Conservation (phyloP, 2,113 vertebrate species). For the Strigops habroptila region DNA sequence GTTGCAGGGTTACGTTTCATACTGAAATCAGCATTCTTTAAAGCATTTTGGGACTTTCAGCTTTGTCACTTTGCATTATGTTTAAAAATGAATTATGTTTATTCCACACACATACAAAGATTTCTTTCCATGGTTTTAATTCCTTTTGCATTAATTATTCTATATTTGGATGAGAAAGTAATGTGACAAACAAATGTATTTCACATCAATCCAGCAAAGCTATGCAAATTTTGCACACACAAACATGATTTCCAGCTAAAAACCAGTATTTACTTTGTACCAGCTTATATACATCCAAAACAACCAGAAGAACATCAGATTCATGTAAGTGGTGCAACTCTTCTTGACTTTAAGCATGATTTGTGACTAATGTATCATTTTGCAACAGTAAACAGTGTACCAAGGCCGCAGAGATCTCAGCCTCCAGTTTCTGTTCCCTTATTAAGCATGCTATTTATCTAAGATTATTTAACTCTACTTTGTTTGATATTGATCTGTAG, state of each 20-base stretch:
- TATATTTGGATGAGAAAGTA: slow-evolving; percentile 30
- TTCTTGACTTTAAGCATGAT: background rate
- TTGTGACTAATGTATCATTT: slow-evolving; percentile 35
- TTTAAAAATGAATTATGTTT: background rate
- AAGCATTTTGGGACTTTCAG: background rate
- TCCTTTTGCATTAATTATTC: slow-evolving; percentile 39
- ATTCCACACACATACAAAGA: background rate
- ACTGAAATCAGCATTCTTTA: background rate
- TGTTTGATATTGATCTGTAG: background rate
- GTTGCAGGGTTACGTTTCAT: background rate
- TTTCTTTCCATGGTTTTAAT: slow-evolving; percentile 14
- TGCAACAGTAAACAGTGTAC: background rate
- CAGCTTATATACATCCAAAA: background rate
- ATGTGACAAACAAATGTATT: background rate
- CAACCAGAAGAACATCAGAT: background rate
- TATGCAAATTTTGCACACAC: background rate
- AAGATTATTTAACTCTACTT: background rate
- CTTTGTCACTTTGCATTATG: background rate
- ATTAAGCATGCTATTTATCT: background rate
- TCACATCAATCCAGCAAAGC: slow-evolving; percentile 28
- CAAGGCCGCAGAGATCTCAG: slow-evolving; percentile 8
- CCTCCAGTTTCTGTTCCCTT: background rate
- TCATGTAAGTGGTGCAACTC: background rate
- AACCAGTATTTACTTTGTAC: background rate
- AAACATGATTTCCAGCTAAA: background rate